These are phyloP conservation scores for Drosophila meridiana DNA, from an alignment of 2,888 invertebrate species.

Conservation along the genomic window DNA sequence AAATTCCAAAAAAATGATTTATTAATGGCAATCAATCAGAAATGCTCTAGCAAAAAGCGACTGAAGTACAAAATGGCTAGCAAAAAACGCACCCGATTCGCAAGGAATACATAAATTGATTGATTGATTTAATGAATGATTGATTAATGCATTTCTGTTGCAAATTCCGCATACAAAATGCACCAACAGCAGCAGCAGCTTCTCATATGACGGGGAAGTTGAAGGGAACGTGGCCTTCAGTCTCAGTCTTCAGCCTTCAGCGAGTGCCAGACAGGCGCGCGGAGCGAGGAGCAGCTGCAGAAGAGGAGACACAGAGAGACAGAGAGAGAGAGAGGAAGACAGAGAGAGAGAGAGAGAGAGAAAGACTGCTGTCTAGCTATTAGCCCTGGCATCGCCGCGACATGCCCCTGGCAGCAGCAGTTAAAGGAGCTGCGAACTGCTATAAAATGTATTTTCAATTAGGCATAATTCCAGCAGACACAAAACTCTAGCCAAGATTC, in stretches of 20 bases:
- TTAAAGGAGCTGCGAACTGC: constrained; percentile 64
- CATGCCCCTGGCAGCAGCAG: constrained; percentile 30
- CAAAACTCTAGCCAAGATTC: constrained; percentile 20
- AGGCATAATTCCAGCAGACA: constrained; percentile 73
- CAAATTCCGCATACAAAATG: constrained; percentile 80
- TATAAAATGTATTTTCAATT: constrained; percentile 81
- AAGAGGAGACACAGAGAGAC: background rate
- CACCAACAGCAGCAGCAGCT: constrained; percentile 38
- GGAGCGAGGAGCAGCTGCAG: constrained; percentile 46
- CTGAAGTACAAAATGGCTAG: constrained; percentile 45
- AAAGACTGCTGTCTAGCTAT: constrained; percentile 51
- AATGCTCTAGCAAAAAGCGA: constrained; percentile 46
- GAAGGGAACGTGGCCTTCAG: constrained; percentile 64
- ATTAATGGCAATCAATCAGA: constrained; percentile 80
- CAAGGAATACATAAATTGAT: constrained; percentile 74
- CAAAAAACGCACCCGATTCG: constrained; percentile 32
- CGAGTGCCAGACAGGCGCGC: constrained; percentile 74
- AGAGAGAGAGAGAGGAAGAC: background rate
- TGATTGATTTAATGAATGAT: constrained; percentile 83
- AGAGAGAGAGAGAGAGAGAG: background rate
- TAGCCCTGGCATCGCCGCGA: constrained; percentile 55
- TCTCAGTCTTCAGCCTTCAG: constrained; percentile 63
- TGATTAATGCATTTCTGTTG: constrained; percentile 81
- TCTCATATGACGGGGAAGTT: constrained; percentile 34
- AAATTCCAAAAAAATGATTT: constrained; percentile 72